Evolutionary conservation across 2,888 invertebrate species (phyloP).

Genomic region (Pasiphila rectangulata): DNA sequence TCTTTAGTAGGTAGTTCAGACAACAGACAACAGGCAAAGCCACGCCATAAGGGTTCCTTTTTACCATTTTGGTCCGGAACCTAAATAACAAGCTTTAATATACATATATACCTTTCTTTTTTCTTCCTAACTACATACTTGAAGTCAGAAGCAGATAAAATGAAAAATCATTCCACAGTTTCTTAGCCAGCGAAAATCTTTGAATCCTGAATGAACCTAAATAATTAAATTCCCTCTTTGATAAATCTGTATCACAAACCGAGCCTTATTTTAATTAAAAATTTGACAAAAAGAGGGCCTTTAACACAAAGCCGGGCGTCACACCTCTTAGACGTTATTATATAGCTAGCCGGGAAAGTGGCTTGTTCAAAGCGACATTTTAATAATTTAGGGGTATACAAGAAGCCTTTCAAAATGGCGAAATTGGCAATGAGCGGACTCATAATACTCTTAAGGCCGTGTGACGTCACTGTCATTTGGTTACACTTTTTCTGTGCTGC

Average conservation of each 20-base stretch:
- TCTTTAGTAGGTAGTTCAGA: too few relatives aligned
- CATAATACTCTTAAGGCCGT: not conserved
- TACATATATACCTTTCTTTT: too few relatives aligned
- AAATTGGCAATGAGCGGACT: conserved; percentile 1
- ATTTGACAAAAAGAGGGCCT: conserved; percentile 28
- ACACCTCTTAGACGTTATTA: conserved; percentile 34
- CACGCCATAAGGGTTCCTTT: too few relatives aligned
- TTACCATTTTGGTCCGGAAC: too few relatives aligned
- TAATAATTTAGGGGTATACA: conserved; percentile 10
- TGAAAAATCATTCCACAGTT: not conserved
- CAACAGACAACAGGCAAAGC: too few relatives aligned
- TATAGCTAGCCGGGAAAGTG: conserved; percentile 16
- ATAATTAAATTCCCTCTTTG: conserved; percentile 18
- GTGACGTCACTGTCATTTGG: too few relatives aligned
- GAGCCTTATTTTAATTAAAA: conserved; percentile 37
- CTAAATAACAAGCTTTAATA: too few relatives aligned
- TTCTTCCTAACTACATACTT: too few relatives aligned
- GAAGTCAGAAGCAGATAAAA: not conserved
- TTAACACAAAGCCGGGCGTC: conserved; percentile 25
- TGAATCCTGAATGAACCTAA: conserved; percentile 9
- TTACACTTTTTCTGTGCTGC: too few relatives aligned
- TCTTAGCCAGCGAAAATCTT: conserved; percentile 1
- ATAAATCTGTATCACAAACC: conserved; percentile 28
- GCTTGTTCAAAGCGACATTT: conserved; percentile 14
- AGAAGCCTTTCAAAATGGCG: conserved; percentile 1